Conservation (phyloP, 2,797 vertebrate species). For the Linurgus olivaceus region DNA sequence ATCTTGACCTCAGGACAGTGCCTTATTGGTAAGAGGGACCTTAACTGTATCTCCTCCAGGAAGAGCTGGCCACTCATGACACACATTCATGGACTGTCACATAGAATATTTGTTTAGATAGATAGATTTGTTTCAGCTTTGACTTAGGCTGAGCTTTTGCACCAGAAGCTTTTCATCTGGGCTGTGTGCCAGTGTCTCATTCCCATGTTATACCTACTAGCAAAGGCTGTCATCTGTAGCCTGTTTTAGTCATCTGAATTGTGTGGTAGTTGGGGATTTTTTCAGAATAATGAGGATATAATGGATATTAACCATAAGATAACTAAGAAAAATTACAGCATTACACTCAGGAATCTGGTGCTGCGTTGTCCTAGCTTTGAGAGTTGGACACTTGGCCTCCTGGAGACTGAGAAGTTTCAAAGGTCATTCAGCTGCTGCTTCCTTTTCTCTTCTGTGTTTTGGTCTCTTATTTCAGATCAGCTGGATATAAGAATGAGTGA, state of each 20-base stretch:
- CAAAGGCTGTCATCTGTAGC: not conserved
- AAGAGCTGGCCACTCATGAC: not conserved
- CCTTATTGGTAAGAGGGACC: not conserved
- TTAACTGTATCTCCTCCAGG: not conserved
- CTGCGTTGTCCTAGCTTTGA: not conserved
- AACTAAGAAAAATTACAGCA: not conserved
- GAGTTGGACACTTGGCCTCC: not conserved
- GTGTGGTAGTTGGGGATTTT: rapidly evolving
- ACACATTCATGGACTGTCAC: not conserved
- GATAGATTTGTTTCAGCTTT: not conserved
- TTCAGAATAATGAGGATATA: not conserved
- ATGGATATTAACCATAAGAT: not conserved
- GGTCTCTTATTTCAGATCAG: not conserved
- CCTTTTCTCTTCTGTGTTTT: not conserved
- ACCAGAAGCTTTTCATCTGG: not conserved
- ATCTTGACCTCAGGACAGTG: rapidly evolving
- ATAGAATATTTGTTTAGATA: too few relatives aligned
- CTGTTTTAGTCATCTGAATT: not conserved
- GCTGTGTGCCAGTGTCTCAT: not conserved
- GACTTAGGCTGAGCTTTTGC: not conserved
- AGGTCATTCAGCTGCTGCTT: not conserved
- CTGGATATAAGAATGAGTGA: not conserved
- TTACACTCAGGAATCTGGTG: not conserved
- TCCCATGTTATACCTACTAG: not conserved
- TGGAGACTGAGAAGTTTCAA: not conserved